Base-by-base conservation (phyloP, 2,888 invertebrate genomes). In the Luffia ferchaultella region DNA sequence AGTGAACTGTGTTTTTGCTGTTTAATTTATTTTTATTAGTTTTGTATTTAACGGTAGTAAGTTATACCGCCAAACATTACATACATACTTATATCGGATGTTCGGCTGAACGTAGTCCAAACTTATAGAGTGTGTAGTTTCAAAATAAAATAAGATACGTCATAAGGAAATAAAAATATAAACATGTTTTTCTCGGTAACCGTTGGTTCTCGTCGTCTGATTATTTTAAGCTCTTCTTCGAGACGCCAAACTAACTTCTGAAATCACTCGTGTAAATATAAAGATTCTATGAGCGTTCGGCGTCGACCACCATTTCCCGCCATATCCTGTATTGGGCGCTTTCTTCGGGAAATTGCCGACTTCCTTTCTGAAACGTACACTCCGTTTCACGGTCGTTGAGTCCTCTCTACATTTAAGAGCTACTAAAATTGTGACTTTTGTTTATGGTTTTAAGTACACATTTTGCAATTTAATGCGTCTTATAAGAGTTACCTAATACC, bases 201-300 rank as follows among this genome's bases (percentile, higher is more conserved):
- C 5, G 30, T 30, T 3, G 12, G 30, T 30, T 30, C 3, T 12
- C 30, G 30, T 30, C 12, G n/a, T 30, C 30, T 18, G n/a, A 5
- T 18, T 18, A 18, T n/a, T 18, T 17, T 17, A 19, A 42, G 18
- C 17, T 16, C 16, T n/a, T 19, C 20, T 15, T 42, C 15, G n/a
- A n/a, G 16, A 49, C 20, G 46, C 55, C 57, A 56, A 55, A 53
- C 20, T 48, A 50, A 42, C 46, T 49, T 59, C 62, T 61, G 64
- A 42, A n/a, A 42, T 42, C 43, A 5, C n/a, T n/a, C 43, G 16
- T 12, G 30, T 3, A 12, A 30, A 7, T 12, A 3, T 3, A 12
- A 3, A 12, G 12, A 12, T 7, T 30, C 30, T 12, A 12, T 7
- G 30, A 30, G 30, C 30, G 30, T 3, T 30, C 30, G 30, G 30